Evolutionary conservation across 2,113 vertebrate genomes (phyloP).

Genomic region (Cynoglossus semilaevis): DNA sequence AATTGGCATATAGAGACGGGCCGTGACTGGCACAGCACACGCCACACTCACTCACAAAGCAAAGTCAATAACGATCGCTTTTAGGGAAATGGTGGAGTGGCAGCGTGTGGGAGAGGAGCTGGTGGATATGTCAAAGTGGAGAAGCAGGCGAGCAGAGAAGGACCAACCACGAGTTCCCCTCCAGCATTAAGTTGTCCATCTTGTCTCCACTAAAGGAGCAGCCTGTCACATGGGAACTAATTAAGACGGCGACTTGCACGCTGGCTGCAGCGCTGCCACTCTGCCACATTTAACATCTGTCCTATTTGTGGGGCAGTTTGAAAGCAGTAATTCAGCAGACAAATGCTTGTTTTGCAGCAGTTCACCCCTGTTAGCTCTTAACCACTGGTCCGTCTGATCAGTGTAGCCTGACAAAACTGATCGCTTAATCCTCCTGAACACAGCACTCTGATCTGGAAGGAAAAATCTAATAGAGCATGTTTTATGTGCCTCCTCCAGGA

Average conservation of each 20-base stretch:
- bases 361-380: constrained; percentile 29
- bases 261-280: constrained; percentile 12
- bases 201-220: constrained; percentile 35
- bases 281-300: constrained; percentile 23
- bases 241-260: constrained; percentile 38
- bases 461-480: background rate
- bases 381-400: background rate
- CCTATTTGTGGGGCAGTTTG: constrained; percentile 32
- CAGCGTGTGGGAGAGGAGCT: constrained; percentile 7
- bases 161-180: constrained; percentile 27
- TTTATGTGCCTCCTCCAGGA: background rate
- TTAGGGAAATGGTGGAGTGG: constrained; percentile 7
- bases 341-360: constrained; percentile 24
- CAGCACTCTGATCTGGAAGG: background rate
- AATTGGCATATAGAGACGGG: constrained; percentile 16
- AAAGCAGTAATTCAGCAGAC: constrained; percentile 29
- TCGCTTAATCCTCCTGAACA: constrained; percentile 8
- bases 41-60: constrained; percentile 12
- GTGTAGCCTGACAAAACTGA: constrained; percentile 4
- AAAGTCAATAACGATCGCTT: constrained; percentile 18
- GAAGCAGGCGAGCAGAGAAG: constrained; percentile 24
- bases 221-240: constrained; percentile 58
- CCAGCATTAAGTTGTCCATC: constrained; percentile 41
- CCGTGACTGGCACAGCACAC: background rate
- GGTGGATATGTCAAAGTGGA: constrained; percentile 5